phyloP scores from a whole-genome alignment of 2,113 vertebrate species.

The Cebus imitator region DNA sequence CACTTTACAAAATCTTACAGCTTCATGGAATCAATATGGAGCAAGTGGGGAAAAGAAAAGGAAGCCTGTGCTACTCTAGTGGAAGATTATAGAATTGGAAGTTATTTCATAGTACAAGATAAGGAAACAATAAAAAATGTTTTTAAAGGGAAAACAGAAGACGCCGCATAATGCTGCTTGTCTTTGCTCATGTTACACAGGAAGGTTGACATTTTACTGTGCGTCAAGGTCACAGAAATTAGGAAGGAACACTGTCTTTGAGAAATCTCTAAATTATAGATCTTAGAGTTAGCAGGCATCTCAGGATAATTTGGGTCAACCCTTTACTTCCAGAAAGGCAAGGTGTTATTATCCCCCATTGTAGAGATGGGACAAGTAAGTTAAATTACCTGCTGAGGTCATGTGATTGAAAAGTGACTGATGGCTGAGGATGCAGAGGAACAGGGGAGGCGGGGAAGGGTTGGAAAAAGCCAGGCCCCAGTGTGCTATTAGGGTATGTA shows the following conservation, averaged over 20 bases:
- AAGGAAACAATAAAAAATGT: background rate
- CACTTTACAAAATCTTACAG: background rate
- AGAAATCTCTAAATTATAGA: constrained; percentile 70
- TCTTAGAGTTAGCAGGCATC: constrained; percentile 45
- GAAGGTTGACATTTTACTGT: background rate
- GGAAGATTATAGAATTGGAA: background rate
- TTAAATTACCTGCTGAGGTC: constrained; percentile 56
- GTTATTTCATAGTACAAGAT: background rate
- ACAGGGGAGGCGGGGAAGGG: background rate
- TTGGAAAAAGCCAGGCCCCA: too few relatives aligned
- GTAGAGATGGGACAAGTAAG: constrained; percentile 37
- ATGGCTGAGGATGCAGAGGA: background rate
- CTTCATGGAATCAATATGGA: background rate
- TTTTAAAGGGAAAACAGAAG: background rate
- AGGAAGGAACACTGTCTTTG: constrained; percentile 12
- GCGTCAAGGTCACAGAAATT: constrained; percentile 66
- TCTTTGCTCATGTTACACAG: background rate
- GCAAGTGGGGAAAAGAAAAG: background rate
- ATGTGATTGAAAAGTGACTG: constrained; percentile 32
- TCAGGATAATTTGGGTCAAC: constrained; percentile 51
- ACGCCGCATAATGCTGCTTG: background rate
- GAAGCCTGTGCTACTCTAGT: background rate
- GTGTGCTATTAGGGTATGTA: background rate
- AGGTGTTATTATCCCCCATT: constrained; percentile 41
- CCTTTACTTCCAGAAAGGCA: constrained; percentile 42